These are phyloP conservation scores for Hirtodrosophila trivittata DNA, from an alignment of 2,888 invertebrate species.

Conservation along the genomic window DNA sequence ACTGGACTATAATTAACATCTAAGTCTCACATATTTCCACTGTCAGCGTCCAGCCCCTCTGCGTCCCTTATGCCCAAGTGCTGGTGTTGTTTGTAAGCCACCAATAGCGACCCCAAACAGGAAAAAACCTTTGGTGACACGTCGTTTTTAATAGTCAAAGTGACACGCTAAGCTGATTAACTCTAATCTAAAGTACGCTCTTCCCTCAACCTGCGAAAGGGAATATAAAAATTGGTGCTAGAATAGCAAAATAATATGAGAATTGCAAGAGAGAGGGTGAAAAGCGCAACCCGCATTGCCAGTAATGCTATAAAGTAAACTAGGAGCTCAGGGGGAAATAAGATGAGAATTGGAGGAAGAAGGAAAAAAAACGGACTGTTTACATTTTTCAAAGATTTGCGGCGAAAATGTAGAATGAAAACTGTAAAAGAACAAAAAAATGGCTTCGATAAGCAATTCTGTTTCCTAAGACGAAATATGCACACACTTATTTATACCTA, in stretches of 20 bases:
- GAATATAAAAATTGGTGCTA: conserved; percentile 24
- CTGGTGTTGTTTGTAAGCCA: conserved; percentile 32
- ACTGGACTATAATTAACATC: conserved; percentile 49
- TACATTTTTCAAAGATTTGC: conserved; percentile 74
- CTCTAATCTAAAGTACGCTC: conserved; percentile 70
- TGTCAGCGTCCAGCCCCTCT: neutral
- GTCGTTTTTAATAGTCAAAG: conserved; percentile 72
- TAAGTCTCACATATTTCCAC: conserved; percentile 38
- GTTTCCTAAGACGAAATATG: neutral
- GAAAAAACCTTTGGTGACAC: conserved; percentile 52
- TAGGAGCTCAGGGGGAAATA: neutral
- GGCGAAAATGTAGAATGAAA: conserved; percentile 28
- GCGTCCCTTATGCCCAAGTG: neutral
- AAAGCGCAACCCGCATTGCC: conserved; percentile 48
- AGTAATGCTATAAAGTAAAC: conserved; percentile 25
- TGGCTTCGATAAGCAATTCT: conserved; percentile 15
- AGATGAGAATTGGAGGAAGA: neutral
- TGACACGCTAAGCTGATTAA: conserved; percentile 77
- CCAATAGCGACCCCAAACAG: conserved; percentile 45
- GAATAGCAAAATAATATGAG: conserved; percentile 8
- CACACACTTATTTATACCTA: too few species aligned
- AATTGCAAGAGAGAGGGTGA: neutral
- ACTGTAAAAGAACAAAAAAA: conserved; percentile 20
- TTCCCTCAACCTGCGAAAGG: conserved; percentile 5
- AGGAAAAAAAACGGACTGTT: conserved; percentile 49